These are phyloP conservation scores for Spodoptera frugiperda DNA, from an alignment of 1,140 invertebrate species.

Conservation along the genomic window DNA sequence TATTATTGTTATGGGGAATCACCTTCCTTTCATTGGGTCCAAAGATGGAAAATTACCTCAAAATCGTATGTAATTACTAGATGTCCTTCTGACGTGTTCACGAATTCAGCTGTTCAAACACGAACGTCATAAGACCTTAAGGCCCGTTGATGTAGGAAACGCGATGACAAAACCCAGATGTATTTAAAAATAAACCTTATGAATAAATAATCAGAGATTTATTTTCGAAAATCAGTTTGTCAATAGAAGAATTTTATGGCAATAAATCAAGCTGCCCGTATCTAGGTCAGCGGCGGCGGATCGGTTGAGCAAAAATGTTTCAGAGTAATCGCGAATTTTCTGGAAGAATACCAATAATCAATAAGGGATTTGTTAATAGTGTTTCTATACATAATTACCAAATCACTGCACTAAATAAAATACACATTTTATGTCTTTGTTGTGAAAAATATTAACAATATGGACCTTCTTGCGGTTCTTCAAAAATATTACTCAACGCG, in stretches of 20 bases:
- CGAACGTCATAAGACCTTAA: constrained; percentile 20
- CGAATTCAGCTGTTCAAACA: constrained; percentile 27
- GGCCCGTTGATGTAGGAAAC: not conserved
- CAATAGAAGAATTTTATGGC: not conserved
- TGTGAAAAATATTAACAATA: too few species aligned
- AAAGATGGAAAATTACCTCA: constrained; percentile 14
- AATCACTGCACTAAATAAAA: too few species aligned
- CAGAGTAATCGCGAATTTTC: not conserved
- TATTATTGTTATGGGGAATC: not conserved
- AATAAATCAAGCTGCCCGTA: not conserved
- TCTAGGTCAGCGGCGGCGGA: constrained; percentile 5
- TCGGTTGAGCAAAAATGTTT: constrained; percentile 8
- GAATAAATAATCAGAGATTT: not conserved
- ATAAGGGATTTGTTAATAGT: too few species aligned
- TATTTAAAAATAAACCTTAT: not conserved
- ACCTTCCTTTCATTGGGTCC: not conserved
- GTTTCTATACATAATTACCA: too few species aligned
- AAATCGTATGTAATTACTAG: not conserved
- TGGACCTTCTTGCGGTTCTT: too few species aligned
- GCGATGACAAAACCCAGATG: not conserved
- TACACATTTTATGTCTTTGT: too few species aligned
- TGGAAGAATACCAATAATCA: not conserved
- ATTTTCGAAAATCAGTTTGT: not conserved
- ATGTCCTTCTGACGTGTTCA: constrained; percentile 29
- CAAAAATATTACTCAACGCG: too few species aligned